Evolutionary conservation across 2,888 invertebrate species (phyloP).

Genomic region (Hydraecia micacea): DNA sequence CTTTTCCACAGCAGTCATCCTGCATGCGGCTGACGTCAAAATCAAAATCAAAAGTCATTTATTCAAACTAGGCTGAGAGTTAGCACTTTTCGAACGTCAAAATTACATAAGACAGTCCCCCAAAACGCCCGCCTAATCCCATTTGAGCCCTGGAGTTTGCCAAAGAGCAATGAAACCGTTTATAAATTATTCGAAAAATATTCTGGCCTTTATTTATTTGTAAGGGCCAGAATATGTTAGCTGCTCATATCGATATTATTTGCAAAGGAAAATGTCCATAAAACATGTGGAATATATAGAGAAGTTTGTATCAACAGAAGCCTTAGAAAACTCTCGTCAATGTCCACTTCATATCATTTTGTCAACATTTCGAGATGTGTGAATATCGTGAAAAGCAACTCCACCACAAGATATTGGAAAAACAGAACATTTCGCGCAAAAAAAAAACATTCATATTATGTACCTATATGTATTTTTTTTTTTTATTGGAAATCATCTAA

Average conservation of each 20-base stretch:
- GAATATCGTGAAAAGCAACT: background rate
- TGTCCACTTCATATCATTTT: background rate
- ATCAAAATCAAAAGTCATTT: too few species aligned
- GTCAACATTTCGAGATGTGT: background rate
- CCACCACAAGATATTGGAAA: background rate
- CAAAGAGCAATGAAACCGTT: background rate
- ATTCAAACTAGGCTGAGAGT: too few species aligned
- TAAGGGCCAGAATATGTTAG: background rate
- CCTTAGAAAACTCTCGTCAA: background rate
- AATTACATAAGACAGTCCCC: too few species aligned
- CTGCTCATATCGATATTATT: background rate
- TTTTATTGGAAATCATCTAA: too few species aligned
- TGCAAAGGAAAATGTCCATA: conserved; percentile 2
- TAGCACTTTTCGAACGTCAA: too few species aligned
- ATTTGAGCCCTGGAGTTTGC: background rate
- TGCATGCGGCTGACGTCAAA: background rate
- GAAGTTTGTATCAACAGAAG: background rate
- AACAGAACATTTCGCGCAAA: background rate
- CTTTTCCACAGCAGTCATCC: too few species aligned
- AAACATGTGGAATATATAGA: background rate
- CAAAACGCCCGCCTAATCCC: too few species aligned
- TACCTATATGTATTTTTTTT: too few species aligned
- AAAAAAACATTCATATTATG: too few species aligned
- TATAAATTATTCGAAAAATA: background rate
- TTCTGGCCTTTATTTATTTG: background rate